Conservation (phyloP, 2,888 invertebrate genomes). For the Hypena proboscidalis region DNA sequence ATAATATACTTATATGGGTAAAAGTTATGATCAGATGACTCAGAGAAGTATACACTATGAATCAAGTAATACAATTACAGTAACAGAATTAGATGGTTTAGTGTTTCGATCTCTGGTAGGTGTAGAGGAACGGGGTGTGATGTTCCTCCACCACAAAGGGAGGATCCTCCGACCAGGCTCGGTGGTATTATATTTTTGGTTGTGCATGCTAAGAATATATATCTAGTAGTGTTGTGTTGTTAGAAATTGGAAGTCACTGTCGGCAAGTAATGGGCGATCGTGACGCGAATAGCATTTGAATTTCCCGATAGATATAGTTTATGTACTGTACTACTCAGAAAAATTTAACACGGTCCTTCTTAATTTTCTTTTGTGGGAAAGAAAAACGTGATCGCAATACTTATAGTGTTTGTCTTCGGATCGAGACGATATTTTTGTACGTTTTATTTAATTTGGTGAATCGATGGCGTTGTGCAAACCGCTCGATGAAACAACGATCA, state of each 20-base stretch:
- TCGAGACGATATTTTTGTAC: slow-evolving; percentile 22
- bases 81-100: too few species aligned
- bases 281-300: slow-evolving; percentile 78
- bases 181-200: slow-evolving; percentile 34
- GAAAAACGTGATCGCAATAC: slow-evolving; percentile 65
- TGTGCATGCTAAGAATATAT: slow-evolving; percentile 39
- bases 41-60: too few species aligned
- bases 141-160: too few species aligned
- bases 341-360: slow-evolving; percentile 64
- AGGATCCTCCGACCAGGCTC: too few species aligned
- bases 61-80: too few species aligned
- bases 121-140: too few species aligned
- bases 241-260: slow-evolving; percentile 84
- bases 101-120: too few species aligned
- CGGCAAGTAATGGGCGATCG: slow-evolving; percentile 82
- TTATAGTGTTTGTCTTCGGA: slow-evolving; percentile 42
- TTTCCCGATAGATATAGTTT: slow-evolving; percentile 67
- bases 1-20: too few species aligned
- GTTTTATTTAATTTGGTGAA: slow-evolving; percentile 35
- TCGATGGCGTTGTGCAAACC: slow-evolving; percentile 18
- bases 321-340: slow-evolving; percentile 55
- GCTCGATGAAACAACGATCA: too few species aligned
- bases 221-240: slow-evolving; percentile 52
- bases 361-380: slow-evolving; percentile 71
- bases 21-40: too few species aligned